Conservation (phyloP, 2,888 invertebrate genomes). For the Athalia circularis region DNA sequence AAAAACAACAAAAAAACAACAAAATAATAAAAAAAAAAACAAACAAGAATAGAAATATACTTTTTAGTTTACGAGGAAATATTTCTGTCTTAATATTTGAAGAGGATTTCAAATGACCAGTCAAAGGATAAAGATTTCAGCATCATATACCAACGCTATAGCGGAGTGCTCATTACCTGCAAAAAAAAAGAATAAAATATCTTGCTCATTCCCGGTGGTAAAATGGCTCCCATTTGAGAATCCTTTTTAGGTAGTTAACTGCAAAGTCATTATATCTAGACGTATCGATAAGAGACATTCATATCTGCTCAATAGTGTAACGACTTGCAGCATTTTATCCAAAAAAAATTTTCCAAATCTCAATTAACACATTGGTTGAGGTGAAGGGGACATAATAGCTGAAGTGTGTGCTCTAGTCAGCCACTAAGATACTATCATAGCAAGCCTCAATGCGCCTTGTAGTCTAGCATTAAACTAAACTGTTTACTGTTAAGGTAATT, state of each 20-base stretch:
- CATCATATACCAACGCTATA: constrained; percentile 5
- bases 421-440: constrained; percentile 62
- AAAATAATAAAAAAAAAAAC: background rate
- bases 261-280: constrained; percentile 28
- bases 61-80: too few relatives aligned
- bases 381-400: constrained; percentile 40
- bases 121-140: constrained; percentile 10
- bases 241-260: constrained; percentile 21
- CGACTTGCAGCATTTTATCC: background rate
- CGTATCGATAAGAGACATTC: constrained; percentile 26
- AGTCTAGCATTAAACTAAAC: constrained; percentile 56
- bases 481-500: constrained; percentile 34
- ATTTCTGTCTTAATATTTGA: too few relatives aligned
- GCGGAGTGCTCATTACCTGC: constrained; percentile 1
- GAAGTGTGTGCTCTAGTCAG: constrained; percentile 71
- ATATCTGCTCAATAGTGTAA: constrained; percentile 37
- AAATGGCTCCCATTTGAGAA: constrained; percentile 3
- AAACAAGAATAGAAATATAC: background rate
- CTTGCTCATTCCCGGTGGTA: constrained; percentile 32
- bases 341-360: constrained; percentile 7
- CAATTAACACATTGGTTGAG: constrained; percentile 4
- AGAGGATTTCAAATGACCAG: background rate
- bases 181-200: constrained; percentile 17
- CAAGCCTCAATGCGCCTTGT: constrained; percentile 70
- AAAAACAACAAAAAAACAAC: constrained; percentile 6